These are phyloP conservation scores for Caenorhabditis imperialis DNA, from an alignment of 2,888 invertebrate genomes.

Conservation along the genomic window DNA sequence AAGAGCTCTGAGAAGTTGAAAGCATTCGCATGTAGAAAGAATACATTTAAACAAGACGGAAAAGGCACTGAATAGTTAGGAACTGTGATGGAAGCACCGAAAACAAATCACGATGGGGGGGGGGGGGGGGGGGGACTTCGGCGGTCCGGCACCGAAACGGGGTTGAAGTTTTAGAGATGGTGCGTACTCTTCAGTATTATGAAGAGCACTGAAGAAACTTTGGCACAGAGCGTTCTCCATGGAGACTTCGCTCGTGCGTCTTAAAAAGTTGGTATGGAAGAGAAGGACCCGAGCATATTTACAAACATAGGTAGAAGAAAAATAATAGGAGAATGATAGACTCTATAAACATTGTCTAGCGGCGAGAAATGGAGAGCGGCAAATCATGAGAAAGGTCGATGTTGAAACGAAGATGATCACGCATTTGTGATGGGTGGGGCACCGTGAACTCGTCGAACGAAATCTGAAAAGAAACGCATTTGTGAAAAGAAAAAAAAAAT, in stretches of 20 bases:
- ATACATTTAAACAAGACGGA: slow-evolving; percentile 8
- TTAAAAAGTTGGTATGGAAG: slow-evolving; percentile 3
- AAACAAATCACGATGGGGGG: slow-evolving; percentile 51
- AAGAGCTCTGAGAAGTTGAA: slow-evolving; percentile 44
- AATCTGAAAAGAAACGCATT: no score
- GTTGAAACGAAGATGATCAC: slow-evolving; percentile 60
- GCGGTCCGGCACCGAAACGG: slow-evolving; percentile 44
- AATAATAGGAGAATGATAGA: slow-evolving; percentile 4
- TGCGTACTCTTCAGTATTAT: slow-evolving; percentile 25
- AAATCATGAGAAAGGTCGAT: slow-evolving; percentile 60
- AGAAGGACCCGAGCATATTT: slow-evolving; percentile 49
- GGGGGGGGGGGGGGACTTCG: slow-evolving; percentile 36
- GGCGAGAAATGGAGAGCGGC: slow-evolving; percentile 57
- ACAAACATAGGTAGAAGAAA: slow-evolving; percentile 44
- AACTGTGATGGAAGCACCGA: slow-evolving; percentile 32
- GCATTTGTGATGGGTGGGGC: slow-evolving; percentile 55
- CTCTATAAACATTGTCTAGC: slow-evolving; percentile 34
- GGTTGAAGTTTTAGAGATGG: slow-evolving; percentile 14
- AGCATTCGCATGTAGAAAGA: slow-evolving; percentile 38
- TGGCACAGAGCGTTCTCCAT: no score
- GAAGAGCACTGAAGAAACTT: slow-evolving; percentile 7
- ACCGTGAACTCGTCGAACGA: slow-evolving; percentile 47
- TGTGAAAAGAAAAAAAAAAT: slow-evolving; percentile 1
- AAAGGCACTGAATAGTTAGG: neutral
- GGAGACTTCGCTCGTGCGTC: neutral